Conservation (phyloP, 64 coral and sea anemone species). For the Pocillopora damicornis region DNA sequence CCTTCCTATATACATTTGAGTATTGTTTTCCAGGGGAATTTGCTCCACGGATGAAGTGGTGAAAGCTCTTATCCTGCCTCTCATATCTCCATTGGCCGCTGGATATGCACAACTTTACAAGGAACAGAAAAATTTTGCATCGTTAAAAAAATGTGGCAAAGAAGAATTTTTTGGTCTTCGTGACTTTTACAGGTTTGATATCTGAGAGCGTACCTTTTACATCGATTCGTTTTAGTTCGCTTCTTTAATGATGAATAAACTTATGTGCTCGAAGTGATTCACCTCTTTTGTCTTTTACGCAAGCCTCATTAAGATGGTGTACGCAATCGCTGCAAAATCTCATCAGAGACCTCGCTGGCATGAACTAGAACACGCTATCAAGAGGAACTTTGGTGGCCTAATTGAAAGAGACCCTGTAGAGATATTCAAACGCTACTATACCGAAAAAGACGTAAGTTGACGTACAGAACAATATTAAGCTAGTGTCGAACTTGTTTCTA, state of each 20-base stretch:
- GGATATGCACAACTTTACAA: constrained; percentile 70
- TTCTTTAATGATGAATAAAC: no score
- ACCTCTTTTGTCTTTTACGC: not conserved
- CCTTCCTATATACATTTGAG: not conserved
- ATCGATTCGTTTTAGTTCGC: not conserved
- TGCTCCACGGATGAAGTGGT: constrained; percentile 41
- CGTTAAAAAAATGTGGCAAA: constrained; percentile 61
- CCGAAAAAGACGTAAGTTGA: not conserved
- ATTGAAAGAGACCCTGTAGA: constrained; percentile 61
- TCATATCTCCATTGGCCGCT: constrained; percentile 53
- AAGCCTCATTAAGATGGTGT: constrained; percentile 97
- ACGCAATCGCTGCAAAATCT: constrained; percentile 55
- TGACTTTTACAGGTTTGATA: constrained; percentile 87
- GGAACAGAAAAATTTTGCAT: constrained; percentile 65
- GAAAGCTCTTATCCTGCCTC: constrained; percentile 27
- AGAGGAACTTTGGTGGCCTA: constrained; percentile 87
- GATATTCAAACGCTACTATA: constrained; percentile 42
- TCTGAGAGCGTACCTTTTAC: not conserved
- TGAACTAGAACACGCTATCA: constrained; percentile 77
- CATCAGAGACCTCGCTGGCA: constrained; percentile 28
- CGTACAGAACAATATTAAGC: not conserved
- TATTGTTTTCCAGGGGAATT: constrained; percentile 65
- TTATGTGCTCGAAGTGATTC: no score
- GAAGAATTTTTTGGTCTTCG: constrained; percentile 92
- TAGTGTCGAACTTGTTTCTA: no score